Evolutionary conservation across 2,113 vertebrate genomes (phyloP), one percentile per base, ranked within the genome.

Genomic region (Oryctolagus cuniculus): DNA sequence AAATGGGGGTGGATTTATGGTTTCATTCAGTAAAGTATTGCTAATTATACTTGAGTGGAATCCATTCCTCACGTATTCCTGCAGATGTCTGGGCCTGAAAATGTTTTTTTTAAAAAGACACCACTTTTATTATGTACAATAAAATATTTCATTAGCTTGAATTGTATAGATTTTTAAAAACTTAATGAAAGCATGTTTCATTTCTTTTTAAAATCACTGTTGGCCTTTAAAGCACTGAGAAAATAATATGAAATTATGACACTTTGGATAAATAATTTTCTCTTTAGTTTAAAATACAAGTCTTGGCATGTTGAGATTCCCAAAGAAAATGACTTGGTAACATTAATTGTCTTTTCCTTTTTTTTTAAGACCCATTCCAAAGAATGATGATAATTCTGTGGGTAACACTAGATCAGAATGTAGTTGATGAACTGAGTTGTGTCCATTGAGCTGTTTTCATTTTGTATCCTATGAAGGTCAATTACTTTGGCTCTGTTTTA

Each of bases 131-230:
- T 96, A 95, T 95, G 95, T 93, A 95, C 55, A 96, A 96, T 97
- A 96, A 98, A 98, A 91, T 95, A 94, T 93, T 96, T 96, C 95
- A 90, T 91, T 97, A 97, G 96, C 95, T 96, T 97, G 91, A 97
- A 96, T 97, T 96, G 86, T 93, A 97, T 94, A 95, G 58, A 96
- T 73, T 89, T 96, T 96, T 74, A n/a, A 92, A 96, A 94, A 75
- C 86, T 90, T 44, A 93, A 0, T 92, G 67, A 93, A 94, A 97
- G 77, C 90, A 96, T 97, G 83, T 92, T 78, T 97, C 94, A 89
- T 92, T 89, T 96, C 36, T 93, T 97, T 90, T 92, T 86, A 36
- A 96, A 89, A 86, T 86, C 73, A 91, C 36, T 82, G 25, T 94
- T 97, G 94, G n/a, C 79, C 92, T 95, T 96, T 92, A 96, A 95